Evolutionary conservation across 2,113 vertebrate genomes (phyloP).

Genomic region (Aegotheles bennettii): DNA sequence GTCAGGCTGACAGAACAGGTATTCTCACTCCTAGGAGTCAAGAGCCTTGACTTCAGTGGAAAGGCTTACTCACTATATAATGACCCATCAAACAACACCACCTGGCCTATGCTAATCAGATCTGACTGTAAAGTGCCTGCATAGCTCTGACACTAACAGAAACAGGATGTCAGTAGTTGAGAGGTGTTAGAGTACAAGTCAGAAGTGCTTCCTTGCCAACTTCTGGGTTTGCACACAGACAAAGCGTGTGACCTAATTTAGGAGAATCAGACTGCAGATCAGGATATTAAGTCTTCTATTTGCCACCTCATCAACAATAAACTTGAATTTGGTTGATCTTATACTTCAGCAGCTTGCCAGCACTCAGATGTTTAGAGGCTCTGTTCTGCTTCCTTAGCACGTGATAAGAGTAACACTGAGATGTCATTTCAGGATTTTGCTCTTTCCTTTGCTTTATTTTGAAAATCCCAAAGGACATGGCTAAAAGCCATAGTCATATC

Average conservation of each 20-base stretch:
- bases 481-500: not conserved
- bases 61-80: not conserved
- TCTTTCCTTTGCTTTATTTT: not conserved
- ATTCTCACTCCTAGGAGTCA: not conserved
- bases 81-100: not conserved
- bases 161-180: not conserved
- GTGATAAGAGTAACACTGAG: not conserved
- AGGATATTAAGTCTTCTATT: not conserved
- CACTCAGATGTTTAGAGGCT: not conserved
- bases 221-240: not conserved
- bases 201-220: not conserved
- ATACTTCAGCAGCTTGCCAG: not conserved
- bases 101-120: not conserved
- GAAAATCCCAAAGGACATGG: not conserved
- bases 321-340: not conserved
- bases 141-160: not conserved
- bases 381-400: not conserved
- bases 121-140: not conserved
- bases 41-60: not conserved
- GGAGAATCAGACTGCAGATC: not conserved
- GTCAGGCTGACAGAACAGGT: not conserved
- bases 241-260: not conserved
- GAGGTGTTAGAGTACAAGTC: not conserved
- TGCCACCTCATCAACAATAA: not conserved
- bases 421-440: not conserved